Base-by-base conservation (phyloP, 2,113 vertebrate genomes). In the Dasyornis broadbenti region DNA sequence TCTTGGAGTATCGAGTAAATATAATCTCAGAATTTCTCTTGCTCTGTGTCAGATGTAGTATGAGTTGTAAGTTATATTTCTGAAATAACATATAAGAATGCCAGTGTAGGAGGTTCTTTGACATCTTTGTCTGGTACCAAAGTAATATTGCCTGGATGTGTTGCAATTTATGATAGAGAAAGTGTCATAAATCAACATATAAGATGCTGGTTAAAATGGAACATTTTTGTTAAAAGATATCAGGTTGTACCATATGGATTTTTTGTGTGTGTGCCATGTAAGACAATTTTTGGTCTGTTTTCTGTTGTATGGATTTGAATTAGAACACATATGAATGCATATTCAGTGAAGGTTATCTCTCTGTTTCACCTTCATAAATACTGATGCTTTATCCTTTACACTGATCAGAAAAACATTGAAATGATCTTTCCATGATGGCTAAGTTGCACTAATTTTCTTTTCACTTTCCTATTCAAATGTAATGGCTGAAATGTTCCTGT, bases 91-190 rank as follows among this genome's bases (percentile, higher is more conserved):
- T 37, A 26, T 23, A 85, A 37, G n/a, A 69, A 65, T 80, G 59
- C 22, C 69, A 39, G 44, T 27, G 53, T 85, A 72, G 70, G 52
- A 92, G 30, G 31, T 78, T 90, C 77, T 92, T 56, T 72, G 53
- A 92, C 37, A 56, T 83, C 75, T 95, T 89, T 85, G 57, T 92
- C 57, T 86, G 42, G 33, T 82, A 73, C 69, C 89, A 86, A 90
- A 95, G 53, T 92, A 92, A 65, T 84, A 53, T 69, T 82, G 63
- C 63, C 47, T 83, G 24, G 72, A 50, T 11, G 2, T 82, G 22
- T 60, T 89, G 63, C 2, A 1, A 73, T 89, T 81, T 70, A 84
- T 79, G 85, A 63, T 54, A 86, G 11, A 47, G 35, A 75, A 68
- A 88, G 28, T 81, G 66, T 82, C 84, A 85, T 57, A 90, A 82